These are phyloP conservation scores for Kryptopterus vitreolus DNA, from an alignment of 2,797 vertebrate species.

Conservation along the genomic window DNA sequence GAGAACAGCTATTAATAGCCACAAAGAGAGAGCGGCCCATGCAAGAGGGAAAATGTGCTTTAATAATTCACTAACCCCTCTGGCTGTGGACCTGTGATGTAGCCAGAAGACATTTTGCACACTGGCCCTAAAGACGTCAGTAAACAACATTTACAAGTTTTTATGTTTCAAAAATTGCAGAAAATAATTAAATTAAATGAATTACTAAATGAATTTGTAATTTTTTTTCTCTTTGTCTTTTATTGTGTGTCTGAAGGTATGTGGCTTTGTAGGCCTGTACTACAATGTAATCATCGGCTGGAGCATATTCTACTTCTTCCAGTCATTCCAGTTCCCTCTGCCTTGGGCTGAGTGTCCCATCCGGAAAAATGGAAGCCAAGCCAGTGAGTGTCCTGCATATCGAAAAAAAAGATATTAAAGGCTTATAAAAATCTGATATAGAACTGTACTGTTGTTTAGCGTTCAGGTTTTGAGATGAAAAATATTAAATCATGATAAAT, in stretches of 20 bases:
- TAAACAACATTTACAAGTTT: not conserved
- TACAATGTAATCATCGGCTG: constrained; percentile 90
- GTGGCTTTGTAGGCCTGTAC: constrained; percentile 85
- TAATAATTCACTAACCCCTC: constrained; percentile 75
- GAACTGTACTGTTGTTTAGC: not conserved
- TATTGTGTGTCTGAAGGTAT: constrained; percentile 71
- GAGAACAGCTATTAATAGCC: constrained; percentile 75
- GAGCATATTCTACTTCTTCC: constrained; percentile 91
- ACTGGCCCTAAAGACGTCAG: not conserved
- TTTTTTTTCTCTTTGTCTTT: not conserved
- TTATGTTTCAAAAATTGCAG: not conserved
- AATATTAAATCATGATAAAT: not conserved
- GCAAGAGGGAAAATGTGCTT: constrained; percentile 70
- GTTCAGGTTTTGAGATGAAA: not conserved
- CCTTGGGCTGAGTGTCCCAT: constrained; percentile 87
- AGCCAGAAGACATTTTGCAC: constrained; percentile 40
- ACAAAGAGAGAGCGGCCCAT: constrained; percentile 53
- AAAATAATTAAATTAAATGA: too few species aligned
- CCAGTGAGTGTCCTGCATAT: constrained; percentile 67
- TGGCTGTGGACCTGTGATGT: constrained; percentile 56
- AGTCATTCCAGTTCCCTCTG: constrained; percentile 87
- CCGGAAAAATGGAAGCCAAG: constrained; percentile 80
- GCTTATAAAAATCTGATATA: constrained; percentile 2
- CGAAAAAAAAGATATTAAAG: constrained; percentile 29
- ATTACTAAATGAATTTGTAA: too few species aligned